Percentiles rank a stretch among this genome's conserved stretches.
phyloP scores from a whole-genome alignment of 2,888 invertebrate genomes.

The Agonopterix alstromeriana region DNA sequence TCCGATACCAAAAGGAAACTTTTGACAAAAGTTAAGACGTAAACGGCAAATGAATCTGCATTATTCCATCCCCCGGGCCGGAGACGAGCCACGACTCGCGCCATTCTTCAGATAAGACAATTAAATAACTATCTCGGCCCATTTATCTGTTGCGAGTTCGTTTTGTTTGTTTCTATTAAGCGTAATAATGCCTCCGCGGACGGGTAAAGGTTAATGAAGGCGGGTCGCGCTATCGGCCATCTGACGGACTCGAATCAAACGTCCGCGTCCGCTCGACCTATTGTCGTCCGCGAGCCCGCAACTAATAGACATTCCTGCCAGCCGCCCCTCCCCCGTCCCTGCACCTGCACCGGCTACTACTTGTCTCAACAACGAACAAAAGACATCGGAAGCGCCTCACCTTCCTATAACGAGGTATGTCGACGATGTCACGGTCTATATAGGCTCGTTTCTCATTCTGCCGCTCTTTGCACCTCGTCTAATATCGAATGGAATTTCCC shows the following conservation, averaged over 20 bases:
- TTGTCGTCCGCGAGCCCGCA: conserved; percentile 5
- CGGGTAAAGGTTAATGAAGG: conserved; percentile 65
- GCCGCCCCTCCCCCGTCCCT: neutral
- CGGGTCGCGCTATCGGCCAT: conserved; percentile 48
- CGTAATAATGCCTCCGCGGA: conserved; percentile 56
- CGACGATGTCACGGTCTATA: conserved; percentile 13
- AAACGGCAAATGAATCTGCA: conserved; percentile 62
- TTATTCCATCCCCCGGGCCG: conserved; percentile 35
- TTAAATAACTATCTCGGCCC: conserved; percentile 67
- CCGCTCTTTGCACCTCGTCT: conserved; percentile 41
- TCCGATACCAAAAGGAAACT: conserved; percentile 43
- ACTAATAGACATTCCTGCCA: conserved; percentile 10
- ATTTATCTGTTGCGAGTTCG: conserved; percentile 61
- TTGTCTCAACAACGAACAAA: conserved; percentile 6
- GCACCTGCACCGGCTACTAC: conserved; percentile 1
- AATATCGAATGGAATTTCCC: conserved; percentile 60
- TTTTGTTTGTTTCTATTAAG: conserved; percentile 71
- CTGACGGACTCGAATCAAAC: conserved; percentile 25
- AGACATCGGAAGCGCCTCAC: conserved; percentile 2
- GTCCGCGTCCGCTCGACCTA: conserved; percentile 6
- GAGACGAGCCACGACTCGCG: conserved; percentile 21
- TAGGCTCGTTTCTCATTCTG: conserved; percentile 20
- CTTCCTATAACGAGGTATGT: conserved; percentile 14
- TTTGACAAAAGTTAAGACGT: conserved; percentile 64
- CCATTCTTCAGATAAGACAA: conserved; percentile 55